Base-by-base conservation (phyloP, 2,113 vertebrate genomes). In the Ramphastos sulfuratus region DNA sequence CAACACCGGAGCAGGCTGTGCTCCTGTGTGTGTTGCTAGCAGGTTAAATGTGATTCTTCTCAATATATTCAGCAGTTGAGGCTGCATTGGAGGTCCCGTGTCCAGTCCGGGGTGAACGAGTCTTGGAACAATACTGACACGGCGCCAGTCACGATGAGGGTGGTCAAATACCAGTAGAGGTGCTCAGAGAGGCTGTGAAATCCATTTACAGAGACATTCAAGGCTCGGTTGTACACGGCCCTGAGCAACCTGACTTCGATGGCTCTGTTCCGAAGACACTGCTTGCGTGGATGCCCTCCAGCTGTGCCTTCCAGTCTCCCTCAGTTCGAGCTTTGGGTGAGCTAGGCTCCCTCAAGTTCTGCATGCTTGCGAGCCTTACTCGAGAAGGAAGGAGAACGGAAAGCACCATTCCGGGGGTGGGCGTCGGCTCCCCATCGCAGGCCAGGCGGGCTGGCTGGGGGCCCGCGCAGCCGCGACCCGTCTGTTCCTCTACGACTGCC, bases 301-400 rank as follows among this genome's bases (percentile, higher is more conserved):
- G 15, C 2, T 1, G 19, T 0, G 3, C 31, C 25, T 61, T n/a
- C 52, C 59, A 39, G 4, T 18, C 37, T 16, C 10, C 39, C 19
- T 65, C 6, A 8, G 8, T 21, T 19, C 15, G 7, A 10, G 39
- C 50, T 52, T n/a, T 2, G 30, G n/a, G 46, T 4, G 3, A 37
- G 8, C 11, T 0, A 5, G 6, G 31, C 24, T 69, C 37, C 31
- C 2, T 1, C 42, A 11, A 2, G 50, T 58, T 27, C 4, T 3
- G 20, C 1, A 39, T 3, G 25, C 56, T 33, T 3, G 8, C 8
- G 3, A 42, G 25, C 15, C 15, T 17, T 1, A 4, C 2, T 0
- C 3, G 20, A 6, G 30, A 4, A 31, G 9, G 31, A 25, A 33
- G 50, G 7, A 2, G 25, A 14, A 4, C 1, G 12, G 7, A 12